phyloP scores from a whole-genome alignment of 2,797 vertebrate species.

The Basileuterus tristriatus region DNA sequence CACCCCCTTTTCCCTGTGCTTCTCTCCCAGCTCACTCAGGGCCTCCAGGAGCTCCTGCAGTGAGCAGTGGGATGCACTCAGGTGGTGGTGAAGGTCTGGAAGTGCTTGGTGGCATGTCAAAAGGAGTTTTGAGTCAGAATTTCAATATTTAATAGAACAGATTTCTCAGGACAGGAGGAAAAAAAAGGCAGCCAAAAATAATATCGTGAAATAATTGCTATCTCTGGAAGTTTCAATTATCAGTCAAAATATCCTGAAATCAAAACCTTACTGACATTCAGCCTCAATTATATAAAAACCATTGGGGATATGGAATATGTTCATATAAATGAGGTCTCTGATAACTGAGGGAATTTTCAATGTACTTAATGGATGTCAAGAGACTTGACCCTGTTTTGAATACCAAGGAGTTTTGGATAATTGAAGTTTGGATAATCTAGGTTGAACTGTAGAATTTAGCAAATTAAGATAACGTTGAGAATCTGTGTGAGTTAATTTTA shows the following conservation, averaged over 20 bases:
- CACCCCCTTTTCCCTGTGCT: not conserved
- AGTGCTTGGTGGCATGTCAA: not conserved
- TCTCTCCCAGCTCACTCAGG: rapidly evolving
- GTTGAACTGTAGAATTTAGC: conserved; percentile 61
- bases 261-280: conserved; percentile 56
- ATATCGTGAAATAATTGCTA: conserved; percentile 14
- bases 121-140: not conserved
- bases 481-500: conserved; percentile 43
- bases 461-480: conserved; percentile 57
- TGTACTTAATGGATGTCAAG: conserved; percentile 63
- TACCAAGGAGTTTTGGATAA: conserved; percentile 54
- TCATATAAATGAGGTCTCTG: conserved; percentile 63
- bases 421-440: conserved; percentile 64
- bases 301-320: conserved; percentile 23
- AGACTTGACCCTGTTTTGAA: conserved; percentile 68
- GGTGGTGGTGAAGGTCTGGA: not conserved
- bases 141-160: not conserved
- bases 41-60: not conserved
- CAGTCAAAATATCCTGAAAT: conserved; percentile 57
- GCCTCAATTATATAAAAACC: conserved; percentile 57
- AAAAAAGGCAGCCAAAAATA: not conserved
- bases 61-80: not conserved
- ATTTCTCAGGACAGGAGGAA: not conserved
- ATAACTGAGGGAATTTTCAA: conserved; percentile 59
- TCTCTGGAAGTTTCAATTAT: conserved; percentile 62